phyloP scores from a whole-genome alignment of 2,797 vertebrate species.

The Gallinago solitaria region DNA sequence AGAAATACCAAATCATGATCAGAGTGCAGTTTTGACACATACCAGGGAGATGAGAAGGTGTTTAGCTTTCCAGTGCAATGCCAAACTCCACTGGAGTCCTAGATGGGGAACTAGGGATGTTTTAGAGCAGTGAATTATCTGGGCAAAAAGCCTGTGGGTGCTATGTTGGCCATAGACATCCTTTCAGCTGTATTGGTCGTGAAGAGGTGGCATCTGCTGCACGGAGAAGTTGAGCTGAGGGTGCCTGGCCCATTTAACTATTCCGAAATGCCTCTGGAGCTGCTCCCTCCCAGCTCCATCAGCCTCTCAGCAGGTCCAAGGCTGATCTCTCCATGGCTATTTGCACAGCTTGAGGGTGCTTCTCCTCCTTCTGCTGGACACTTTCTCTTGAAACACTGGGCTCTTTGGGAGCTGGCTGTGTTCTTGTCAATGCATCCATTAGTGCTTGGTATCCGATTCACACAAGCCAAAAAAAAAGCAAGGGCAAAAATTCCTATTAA shows the following conservation, averaged over 20 bases:
- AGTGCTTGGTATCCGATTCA: background rate
- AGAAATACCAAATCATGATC: constrained; percentile 70
- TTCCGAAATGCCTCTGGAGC: too few relatives aligned
- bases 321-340: background rate
- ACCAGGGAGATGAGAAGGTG: constrained; percentile 63
- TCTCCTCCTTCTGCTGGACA: background rate
- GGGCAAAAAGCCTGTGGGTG: background rate
- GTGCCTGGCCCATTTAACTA: background rate
- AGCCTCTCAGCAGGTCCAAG: background rate
- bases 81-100: background rate
- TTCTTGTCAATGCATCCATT: background rate
- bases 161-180: background rate
- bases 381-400: background rate
- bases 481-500: rapidly evolving
- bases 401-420: background rate
- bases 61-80: background rate
- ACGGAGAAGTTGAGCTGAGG: rapidly evolving
- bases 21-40: constrained; percentile 65
- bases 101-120: background rate
- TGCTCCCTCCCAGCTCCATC: background rate
- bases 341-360: background rate
- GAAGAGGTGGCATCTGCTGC: too few relatives aligned
- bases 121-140: background rate
- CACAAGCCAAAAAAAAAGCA: background rate
- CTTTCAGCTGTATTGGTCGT: background rate